Base-by-base conservation (phyloP, 1,140 invertebrate genomes). In the Euura saliciscinereae region DNA sequence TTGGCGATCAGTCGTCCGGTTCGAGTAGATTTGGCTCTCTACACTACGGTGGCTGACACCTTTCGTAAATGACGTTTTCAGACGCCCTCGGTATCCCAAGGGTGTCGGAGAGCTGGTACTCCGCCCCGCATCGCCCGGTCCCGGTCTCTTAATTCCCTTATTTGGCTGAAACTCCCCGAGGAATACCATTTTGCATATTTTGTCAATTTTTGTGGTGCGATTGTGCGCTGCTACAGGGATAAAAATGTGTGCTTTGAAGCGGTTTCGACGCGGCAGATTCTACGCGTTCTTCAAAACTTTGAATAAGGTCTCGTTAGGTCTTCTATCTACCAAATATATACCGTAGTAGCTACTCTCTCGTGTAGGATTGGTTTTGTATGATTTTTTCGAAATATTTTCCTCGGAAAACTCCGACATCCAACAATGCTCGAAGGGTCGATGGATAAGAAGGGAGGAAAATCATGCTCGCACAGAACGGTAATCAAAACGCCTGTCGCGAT, bases 301-400 rank as follows among this genome's bases (percentile, higher is more conserved):
- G 77, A 83, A 81, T 81, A 78, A 81, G 78, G 78, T 76, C 76
- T 81, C 79, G 79, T 83, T 83, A 81, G 81, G 73, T 77, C 74
- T 71, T 75, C 68, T 75, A 44, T n/a, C n/a, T n/a, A n/a, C n/a
- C n/a, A n/a, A n/a, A n/a, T n/a, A n/a, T n/a, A n/a, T n/a, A n/a
- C n/a, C n/a, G n/a, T n/a, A n/a, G n/a, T n/a, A n/a, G n/a, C n/a
- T n/a, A n/a, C n/a, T n/a, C n/a, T n/a, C n/a, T n/a, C n/a, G n/a
- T n/a, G n/a, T n/a, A n/a, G 51, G 51, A n/a, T 59, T 59, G 51
- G n/a, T 59, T 59, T 59, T 59, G n/a, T n/a, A n/a, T n/a, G n/a
- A n/a, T n/a, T 59, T 59, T n/a, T 59, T n/a, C 51, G n/a, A 59
- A 59, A 59, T 59, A 59, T 59, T 59, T 59, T 59, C 51, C 51